A percentile compares a stretch with the other conserved stretches of the same genome.
These are phyloP conservation scores for Brevimyrus niger DNA, from an alignment of 2,113 vertebrate species.

Conservation along the genomic window DNA sequence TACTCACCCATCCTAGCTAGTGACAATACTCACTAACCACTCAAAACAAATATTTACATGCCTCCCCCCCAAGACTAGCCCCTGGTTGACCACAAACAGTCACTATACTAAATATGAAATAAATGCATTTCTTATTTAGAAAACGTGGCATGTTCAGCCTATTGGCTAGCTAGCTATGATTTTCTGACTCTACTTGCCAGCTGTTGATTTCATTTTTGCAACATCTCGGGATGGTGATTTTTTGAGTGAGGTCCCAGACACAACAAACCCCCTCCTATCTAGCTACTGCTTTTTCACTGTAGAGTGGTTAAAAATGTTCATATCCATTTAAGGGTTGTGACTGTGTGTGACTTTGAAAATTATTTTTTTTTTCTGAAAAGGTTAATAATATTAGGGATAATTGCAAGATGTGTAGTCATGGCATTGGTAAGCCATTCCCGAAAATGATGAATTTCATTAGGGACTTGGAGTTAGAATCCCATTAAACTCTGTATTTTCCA, in stretches of 20 bases:
- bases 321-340: neutral
- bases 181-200: neutral
- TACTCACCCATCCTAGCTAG: neutral
- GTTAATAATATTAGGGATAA: slow-evolving; percentile 25
- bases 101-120: neutral
- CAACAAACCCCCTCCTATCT: neutral
- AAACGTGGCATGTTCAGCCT: neutral
- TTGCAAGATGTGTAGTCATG: slow-evolving; percentile 2
- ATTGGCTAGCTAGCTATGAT: neutral
- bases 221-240: neutral
- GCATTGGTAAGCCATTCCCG: slow-evolving; percentile 9
- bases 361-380: slow-evolving; percentile 11
- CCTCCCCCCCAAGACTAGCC: neutral
- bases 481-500: slow-evolving; percentile 20
- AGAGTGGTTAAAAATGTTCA: neutral
- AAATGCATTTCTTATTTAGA: neutral
- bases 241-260: neutral
- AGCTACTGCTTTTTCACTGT: neutral
- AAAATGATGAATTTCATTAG: neutral
- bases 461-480: neutral
- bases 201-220: neutral
- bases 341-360: neutral
- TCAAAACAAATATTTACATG: neutral
- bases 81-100: neutral
- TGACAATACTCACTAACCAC: neutral